Base-by-base conservation (phyloP, 2,888 invertebrate species). In the Caradrina clavipalpis region DNA sequence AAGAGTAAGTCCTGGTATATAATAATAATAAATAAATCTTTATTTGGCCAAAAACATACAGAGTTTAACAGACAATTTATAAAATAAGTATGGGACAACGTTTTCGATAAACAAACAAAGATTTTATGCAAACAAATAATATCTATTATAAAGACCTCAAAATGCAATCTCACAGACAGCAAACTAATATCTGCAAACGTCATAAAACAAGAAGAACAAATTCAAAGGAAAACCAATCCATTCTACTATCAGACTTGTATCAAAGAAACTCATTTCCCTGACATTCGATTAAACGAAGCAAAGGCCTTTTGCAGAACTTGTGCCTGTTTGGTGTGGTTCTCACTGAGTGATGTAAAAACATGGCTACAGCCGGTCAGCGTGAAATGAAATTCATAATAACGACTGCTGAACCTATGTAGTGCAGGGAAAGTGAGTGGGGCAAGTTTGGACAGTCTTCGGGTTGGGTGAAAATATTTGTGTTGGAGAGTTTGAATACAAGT, bases 321-420 rank as follows among this genome's bases (percentile, higher is more conserved):
- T 67, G 67, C 54, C 75, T 79, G 55, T 71, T 74, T 77, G 50
- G 45, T 61, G 73, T 19, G 71, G 68, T 68, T 69, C 65, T 56
- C 63, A 64, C 71, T 66, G 59, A 69, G 73, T 58, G 58, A 73
- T 68, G 82, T 73, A 76, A 83, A 84, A 82, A 82, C 78, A 68
- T 66, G 26, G 69, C 73, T 71, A 70, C 81, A 63, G 62, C 68
- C 71, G 81, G 83, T 86, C 84, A 80, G 85, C 77, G 79, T 78
- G 74, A 80, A 85, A 87, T 87, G 80, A 86, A 84, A 85, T 83
- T 83, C 82, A 85, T 84, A 83, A 83, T 85, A 84, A 86, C 82
- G 71, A 67, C 69, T 78, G 64, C 64, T 50, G 50, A 68, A 39
- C 56, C 11, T 21, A 15, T 35, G 11, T 62, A 69, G 63, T 59